phyloP scores from a whole-genome alignment of 2,113 vertebrate species.

The Phyllostomus hastatus region DNA sequence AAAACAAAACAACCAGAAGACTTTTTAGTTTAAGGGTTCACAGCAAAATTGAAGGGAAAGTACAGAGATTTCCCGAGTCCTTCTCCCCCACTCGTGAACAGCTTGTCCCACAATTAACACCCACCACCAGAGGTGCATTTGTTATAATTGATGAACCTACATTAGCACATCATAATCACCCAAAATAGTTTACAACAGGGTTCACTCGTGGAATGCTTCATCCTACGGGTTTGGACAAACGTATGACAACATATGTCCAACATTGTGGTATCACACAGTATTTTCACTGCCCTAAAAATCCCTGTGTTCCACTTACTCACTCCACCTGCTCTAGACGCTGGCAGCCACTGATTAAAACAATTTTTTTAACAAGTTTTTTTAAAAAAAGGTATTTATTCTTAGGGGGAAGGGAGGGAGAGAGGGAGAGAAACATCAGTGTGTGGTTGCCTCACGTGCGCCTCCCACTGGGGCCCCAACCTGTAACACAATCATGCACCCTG shows the following conservation, averaged over 20 bases:
- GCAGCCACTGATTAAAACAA: background rate
- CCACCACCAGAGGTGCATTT: background rate
- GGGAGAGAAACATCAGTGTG: too few species aligned
- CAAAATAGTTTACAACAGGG: background rate
- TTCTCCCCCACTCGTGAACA: background rate
- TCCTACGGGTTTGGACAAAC: background rate
- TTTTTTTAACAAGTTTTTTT: too few species aligned
- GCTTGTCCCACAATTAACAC: background rate
- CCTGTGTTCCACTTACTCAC: background rate
- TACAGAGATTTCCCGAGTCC: background rate
- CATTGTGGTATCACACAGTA: background rate
- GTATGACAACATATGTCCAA: background rate
- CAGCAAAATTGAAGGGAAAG: background rate
- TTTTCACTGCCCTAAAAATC: background rate
- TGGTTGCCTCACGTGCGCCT: too few species aligned
- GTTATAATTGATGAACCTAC: background rate
- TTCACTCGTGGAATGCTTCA: background rate
- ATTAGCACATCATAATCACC: background rate
- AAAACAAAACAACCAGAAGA: too few species aligned
- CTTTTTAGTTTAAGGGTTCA: background rate
- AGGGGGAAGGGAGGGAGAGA: too few species aligned
- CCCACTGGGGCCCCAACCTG: too few species aligned
- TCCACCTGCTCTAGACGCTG: background rate
- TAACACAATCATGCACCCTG: too few species aligned
- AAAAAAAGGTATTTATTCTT: too few species aligned